Evolutionary conservation across 2,888 invertebrate genomes (phyloP).

Genomic region (Physocephala rufipes): DNA sequence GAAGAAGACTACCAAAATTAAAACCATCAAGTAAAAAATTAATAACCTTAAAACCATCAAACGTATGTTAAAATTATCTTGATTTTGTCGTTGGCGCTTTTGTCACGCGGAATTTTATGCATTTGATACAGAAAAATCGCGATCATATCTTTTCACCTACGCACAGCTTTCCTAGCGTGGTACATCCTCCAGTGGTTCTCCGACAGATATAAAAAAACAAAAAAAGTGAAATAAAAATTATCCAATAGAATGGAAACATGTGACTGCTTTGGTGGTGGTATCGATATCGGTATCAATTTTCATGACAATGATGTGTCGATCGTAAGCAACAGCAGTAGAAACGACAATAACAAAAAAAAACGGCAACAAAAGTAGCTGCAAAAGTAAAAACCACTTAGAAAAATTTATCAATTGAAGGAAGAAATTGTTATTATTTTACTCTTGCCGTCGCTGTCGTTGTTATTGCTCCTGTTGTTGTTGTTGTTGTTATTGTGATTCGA

Average conservation of each 20-base stretch:
- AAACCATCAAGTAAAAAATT: too few species aligned
- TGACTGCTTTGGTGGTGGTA: constrained; percentile 29
- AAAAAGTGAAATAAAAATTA: constrained; percentile 1
- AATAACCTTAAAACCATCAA: too few species aligned
- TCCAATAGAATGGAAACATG: constrained; percentile 17
- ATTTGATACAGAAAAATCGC: too few species aligned
- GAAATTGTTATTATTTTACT: constrained; percentile 19
- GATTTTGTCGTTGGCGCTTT: too few species aligned
- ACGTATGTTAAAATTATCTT: too few species aligned
- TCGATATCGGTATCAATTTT: not conserved
- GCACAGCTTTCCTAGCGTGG: too few species aligned
- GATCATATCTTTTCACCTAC: too few species aligned
- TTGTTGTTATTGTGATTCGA: too few species aligned
- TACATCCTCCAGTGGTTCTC: too few species aligned
- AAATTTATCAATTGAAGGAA: constrained; percentile 19
- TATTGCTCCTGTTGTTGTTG: not conserved
- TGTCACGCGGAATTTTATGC: too few species aligned
- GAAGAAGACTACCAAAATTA: too few species aligned
- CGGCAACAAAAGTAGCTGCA: not conserved
- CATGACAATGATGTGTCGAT: constrained; percentile 20
- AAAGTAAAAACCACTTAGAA: not conserved
- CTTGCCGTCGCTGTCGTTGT: not conserved
- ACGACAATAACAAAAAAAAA: not conserved
- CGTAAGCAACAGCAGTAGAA: not conserved
- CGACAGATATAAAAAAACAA: constrained; percentile 21